Conservation (phyloP, 2,888 invertebrate genomes). For the Apamea monoglypha region DNA sequence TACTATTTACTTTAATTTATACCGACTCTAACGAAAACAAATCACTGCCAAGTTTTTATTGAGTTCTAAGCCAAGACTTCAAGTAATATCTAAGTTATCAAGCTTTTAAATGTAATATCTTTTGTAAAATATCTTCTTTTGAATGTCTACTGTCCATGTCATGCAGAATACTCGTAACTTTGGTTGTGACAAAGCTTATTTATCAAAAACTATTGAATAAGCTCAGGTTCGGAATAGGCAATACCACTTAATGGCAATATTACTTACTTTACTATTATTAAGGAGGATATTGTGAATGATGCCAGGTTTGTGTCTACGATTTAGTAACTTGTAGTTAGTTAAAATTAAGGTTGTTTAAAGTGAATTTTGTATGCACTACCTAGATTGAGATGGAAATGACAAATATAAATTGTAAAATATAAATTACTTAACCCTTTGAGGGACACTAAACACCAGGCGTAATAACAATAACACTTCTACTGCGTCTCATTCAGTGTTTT, state of each 20-base stretch:
- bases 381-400: background rate
- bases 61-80: slow-evolving; percentile 3
- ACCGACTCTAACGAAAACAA: background rate
- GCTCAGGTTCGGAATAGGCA: slow-evolving; percentile 53
- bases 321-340: background rate
- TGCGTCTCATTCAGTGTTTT: no score
- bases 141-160: slow-evolving; percentile 55
- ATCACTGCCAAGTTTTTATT: slow-evolving; percentile 33
- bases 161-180: slow-evolving; percentile 64
- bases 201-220: slow-evolving; percentile 51
- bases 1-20: slow-evolving; percentile 31
- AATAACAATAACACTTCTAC: no score
- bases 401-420: background rate
- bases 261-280: slow-evolving; percentile 61
- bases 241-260: slow-evolving; percentile 68
- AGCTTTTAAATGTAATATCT: slow-evolving; percentile 31
- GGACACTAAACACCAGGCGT: no score
- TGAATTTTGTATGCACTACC: background rate
- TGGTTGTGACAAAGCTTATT: slow-evolving; percentile 68
- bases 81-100: slow-evolving; percentile 1
- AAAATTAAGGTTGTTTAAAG: background rate
- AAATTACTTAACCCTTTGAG: no score
- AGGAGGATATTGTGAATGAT: slow-evolving; percentile 41
- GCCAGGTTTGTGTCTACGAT: slow-evolving; percentile 40
- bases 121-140: slow-evolving; percentile 59